These are phyloP conservation scores for Rhea pennata DNA, from an alignment of 2,113 vertebrate genomes.

Conservation along the genomic window DNA sequence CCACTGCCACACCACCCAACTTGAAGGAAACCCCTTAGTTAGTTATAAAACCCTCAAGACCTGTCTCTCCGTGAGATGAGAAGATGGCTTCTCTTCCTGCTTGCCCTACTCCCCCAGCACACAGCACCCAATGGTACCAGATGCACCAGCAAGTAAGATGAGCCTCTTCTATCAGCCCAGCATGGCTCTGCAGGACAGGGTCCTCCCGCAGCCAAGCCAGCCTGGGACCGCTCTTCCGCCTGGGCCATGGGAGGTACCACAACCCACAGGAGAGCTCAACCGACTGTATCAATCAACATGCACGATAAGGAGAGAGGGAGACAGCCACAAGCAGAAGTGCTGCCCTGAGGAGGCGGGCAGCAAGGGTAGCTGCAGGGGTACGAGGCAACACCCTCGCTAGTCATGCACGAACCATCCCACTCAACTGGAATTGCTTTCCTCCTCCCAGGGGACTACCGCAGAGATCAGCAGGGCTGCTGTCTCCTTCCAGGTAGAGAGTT, in stretches of 20 bases:
- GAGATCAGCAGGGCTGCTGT: fast-evolving
- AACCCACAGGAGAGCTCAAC: neutral
- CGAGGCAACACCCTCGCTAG: neutral
- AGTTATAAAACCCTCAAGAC: neutral
- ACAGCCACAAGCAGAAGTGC: neutral
- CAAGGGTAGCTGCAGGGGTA: neutral
- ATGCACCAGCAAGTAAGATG: neutral
- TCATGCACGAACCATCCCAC: neutral
- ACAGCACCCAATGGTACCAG: neutral
- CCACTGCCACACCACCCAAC: neutral
- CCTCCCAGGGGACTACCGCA: neutral
- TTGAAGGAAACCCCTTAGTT: neutral
- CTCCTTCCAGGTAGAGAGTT: fast-evolving
- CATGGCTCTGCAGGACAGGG: too few relatives aligned
- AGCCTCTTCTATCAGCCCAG: neutral
- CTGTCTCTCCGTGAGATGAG: neutral
- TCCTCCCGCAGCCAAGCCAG: too few relatives aligned
- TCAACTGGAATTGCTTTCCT: neutral
- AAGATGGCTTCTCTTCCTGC: neutral
- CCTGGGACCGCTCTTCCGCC: neutral
- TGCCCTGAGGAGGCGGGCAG: neutral
- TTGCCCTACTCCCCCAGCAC: neutral
- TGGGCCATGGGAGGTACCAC: neutral
- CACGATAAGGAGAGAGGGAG: too few relatives aligned
- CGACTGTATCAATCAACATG: too few relatives aligned